phyloP scores from a whole-genome alignment of 2,113 vertebrate species.

The Sigmodon hispidus region DNA sequence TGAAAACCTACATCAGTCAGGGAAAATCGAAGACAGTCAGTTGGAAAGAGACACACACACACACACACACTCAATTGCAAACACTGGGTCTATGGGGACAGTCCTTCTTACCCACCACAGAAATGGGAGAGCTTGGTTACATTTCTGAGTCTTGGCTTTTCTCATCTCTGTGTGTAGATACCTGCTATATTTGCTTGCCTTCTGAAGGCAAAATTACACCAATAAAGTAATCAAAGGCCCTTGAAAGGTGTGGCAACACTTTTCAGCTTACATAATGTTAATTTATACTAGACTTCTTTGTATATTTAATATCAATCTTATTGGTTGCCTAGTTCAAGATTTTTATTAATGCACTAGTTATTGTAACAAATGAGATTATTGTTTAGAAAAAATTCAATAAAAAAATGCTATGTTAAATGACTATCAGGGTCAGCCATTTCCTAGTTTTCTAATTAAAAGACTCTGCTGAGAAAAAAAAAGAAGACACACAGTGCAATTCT shows the following conservation, averaged over 20 bases:
- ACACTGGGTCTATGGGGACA: background rate
- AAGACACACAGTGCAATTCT: too few relatives aligned
- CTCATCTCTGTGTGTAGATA: background rate
- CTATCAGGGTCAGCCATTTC: background rate
- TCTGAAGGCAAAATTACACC: background rate
- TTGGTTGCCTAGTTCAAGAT: too few relatives aligned
- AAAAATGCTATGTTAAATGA: constrained; percentile 55
- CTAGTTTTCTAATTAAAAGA: constrained; percentile 8
- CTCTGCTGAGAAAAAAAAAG: constrained; percentile 43
- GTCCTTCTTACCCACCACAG: background rate
- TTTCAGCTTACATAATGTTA: too few relatives aligned
- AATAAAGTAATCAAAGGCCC: background rate
- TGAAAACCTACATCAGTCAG: background rate
- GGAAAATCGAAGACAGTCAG: background rate
- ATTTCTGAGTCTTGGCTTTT: background rate
- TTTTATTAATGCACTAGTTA: too few relatives aligned
- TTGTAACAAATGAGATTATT: too few relatives aligned
- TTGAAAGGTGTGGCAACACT: background rate
- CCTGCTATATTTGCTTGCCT: background rate
- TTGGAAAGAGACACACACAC: background rate
- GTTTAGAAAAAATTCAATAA: too few relatives aligned
- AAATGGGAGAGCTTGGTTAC: background rate
- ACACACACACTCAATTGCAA: background rate
- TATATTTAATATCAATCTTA: too few relatives aligned
- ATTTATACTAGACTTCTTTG: too few relatives aligned